Evolutionary conservation across 2,113 vertebrate genomes (phyloP).

Genomic region (Anolis carolinensis): DNA sequence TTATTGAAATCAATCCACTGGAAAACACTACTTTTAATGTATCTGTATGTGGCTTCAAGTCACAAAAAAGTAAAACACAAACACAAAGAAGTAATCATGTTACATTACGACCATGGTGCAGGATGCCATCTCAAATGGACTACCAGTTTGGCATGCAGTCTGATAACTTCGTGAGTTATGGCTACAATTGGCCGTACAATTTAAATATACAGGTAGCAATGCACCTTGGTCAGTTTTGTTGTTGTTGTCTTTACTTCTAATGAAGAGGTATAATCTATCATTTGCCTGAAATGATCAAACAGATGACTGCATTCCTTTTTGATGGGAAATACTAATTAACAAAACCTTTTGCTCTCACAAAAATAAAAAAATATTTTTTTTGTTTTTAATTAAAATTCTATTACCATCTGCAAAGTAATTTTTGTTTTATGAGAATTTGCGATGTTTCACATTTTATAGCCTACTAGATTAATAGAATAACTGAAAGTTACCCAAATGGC

Average conservation of each 20-base stretch:
- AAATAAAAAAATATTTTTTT: too few relatives aligned
- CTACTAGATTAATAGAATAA: too few relatives aligned
- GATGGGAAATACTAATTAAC: neutral
- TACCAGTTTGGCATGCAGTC: neutral
- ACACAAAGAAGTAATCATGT: neutral
- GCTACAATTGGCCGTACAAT: rapidly evolving
- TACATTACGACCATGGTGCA: neutral
- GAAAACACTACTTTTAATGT: neutral
- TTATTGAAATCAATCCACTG: neutral
- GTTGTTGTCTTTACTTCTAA: neutral
- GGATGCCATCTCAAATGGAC: neutral
- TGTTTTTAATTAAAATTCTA: too few relatives aligned
- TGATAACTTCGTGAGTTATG: neutral
- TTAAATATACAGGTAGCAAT: slow-evolving; percentile 3
- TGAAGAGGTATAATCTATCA: neutral
- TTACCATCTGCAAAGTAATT: too few relatives aligned
- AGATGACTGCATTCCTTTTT: neutral
- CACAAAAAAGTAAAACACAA: neutral
- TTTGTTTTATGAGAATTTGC: neutral
- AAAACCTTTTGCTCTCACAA: too few relatives aligned
- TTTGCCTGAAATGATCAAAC: neutral
- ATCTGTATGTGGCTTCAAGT: too few relatives aligned
- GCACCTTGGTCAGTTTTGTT: neutral
- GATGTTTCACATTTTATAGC: too few relatives aligned
- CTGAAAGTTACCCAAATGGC: neutral